Evolutionary conservation across 2,888 invertebrate species (phyloP), one percentile per base, ranked within the genome.

Genomic region (Lathronympha strigana): DNA sequence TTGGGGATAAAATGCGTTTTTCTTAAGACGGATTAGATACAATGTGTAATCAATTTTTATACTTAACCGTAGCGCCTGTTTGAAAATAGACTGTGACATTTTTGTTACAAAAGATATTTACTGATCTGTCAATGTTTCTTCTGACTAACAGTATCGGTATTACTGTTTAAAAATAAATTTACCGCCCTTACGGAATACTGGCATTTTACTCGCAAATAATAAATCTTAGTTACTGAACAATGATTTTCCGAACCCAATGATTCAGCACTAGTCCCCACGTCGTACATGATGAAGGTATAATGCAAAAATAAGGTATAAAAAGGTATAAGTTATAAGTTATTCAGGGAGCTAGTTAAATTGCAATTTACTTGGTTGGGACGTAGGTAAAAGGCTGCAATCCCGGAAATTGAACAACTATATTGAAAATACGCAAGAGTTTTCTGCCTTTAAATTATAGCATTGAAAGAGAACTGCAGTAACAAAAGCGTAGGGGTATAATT

Each of bases 1-100:
- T 43, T 45, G 33, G 43, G 53, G 43, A 64, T 61, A 58, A 57
- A 67, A 67, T 53, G 51, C 55, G 57, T 67, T 68, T 68, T 67
- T 58, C 60, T 6, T 31, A 28, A 49, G 19, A 53, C 31, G 1
- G 5, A 9, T 36, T 19, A 9, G 28, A 11, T 19, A 9, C 21
- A 11, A 45, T 47, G 64, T 54, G 54, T 61, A 54, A 61, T 66
- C 49, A 53, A 66, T 66, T 61, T 61, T 66, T 54, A 47, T 38
- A 61, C 51, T 54, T 49, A 19, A 54, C 31, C 50, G 50, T 33
- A 51, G 40, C 33, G 40, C 60, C 38, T 47, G 33, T 61, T 64
- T 43, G 38, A 50, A 57, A 53, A 68, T 68, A 66, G 47, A 62
- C 62, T 63, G 31, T 51, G 60, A 66, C 66, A 51, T 33, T n/a